Evolutionary conservation across 2,113 vertebrate genomes (phyloP).

Genomic region (Amblyopsis rosae): DNA sequence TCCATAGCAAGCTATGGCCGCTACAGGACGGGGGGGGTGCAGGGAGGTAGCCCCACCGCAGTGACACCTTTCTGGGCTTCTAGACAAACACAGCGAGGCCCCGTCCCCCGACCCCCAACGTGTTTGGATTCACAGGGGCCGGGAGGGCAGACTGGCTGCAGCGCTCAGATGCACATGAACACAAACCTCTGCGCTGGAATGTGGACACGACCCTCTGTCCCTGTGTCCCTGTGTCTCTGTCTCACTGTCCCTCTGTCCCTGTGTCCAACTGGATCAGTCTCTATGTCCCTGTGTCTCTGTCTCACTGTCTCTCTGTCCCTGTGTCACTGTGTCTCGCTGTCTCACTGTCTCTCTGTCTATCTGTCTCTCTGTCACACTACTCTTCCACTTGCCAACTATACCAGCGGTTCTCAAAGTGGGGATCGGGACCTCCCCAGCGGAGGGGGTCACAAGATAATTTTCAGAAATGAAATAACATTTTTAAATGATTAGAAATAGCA

Average conservation of each 20-base stretch:
- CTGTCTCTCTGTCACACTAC: too few species aligned
- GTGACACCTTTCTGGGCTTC: conserved; percentile 54
- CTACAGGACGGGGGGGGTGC: conserved; percentile 17
- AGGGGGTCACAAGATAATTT: too few species aligned
- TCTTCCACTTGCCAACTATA: too few species aligned
- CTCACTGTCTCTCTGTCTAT: too few species aligned
- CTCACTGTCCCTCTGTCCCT: too few species aligned
- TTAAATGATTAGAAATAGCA: too few species aligned
- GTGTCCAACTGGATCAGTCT: not conserved
- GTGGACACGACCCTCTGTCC: conserved; percentile 33
- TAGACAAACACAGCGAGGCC: conserved; percentile 53
- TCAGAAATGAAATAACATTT: too few species aligned
- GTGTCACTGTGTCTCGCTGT: too few species aligned
- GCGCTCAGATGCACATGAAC: conserved; percentile 45
- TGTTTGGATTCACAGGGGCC: conserved; percentile 66
- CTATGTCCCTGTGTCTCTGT: not conserved
- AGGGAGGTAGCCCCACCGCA: conserved; percentile 5
- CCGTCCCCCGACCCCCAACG: conserved; percentile 36
- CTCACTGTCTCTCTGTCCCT: too few species aligned
- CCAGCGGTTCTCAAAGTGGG: too few species aligned
- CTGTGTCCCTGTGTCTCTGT: too few species aligned
- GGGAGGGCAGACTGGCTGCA: conserved; percentile 58
- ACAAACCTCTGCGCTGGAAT: conserved; percentile 54
- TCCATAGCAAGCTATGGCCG: conserved; percentile 62
- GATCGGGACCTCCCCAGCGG: too few species aligned